Base-by-base conservation (phyloP, 2,888 invertebrate species). In the Microchrysa polita region DNA sequence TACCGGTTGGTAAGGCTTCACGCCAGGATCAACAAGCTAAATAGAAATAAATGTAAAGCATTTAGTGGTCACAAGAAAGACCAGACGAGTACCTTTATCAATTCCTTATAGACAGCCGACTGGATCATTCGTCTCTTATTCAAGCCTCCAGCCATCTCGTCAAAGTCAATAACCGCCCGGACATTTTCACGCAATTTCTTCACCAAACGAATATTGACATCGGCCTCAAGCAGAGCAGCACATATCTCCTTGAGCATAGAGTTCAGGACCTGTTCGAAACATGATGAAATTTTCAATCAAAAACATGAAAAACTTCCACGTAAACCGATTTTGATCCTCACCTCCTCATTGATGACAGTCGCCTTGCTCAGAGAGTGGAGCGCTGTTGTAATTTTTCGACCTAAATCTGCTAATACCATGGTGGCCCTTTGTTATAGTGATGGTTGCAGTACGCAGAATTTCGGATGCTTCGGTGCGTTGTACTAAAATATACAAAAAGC, bases 401-500 rank as follows among this genome's bases (percentile, higher is more conserved):
- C 99, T 85, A 99, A 91, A 90, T 99, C 99, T 81, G 99, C 99
- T 90, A 99, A 94, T 85, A 99, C 99, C 99, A 99, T 99, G 84
- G 88, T 92, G 53, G 57, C 57, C 1, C 16, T 20, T 59, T 1
- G 27, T 22, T 22, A 12, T 4, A 4, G 27, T 5, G 27, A 34
- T 34, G 27, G 27, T 12, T 48, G 12, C 48, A 48, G 16, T 48
- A 5, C 16, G 12, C 16, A 12, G 27, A 7, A 34, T 59, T 59
- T 59, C 59, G 27, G 5, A 23, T 59, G 27, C 7, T 59, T 59
- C 27, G 27, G 20, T 67, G 42, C 60, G 22, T 14, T 20, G 67
- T 34, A 34, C 2, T 34, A 53, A 27, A 10, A 1, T 20, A 44
- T n/a, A 9, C 27, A 53, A 53, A 53, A 34, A 52, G 10, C n/a